Percentiles rank a stretch among this genome's conserved stretches.
Evolutionary conservation across 1,140 invertebrate genomes (phyloP).

Genomic region (Piezodorus guildinii): DNA sequence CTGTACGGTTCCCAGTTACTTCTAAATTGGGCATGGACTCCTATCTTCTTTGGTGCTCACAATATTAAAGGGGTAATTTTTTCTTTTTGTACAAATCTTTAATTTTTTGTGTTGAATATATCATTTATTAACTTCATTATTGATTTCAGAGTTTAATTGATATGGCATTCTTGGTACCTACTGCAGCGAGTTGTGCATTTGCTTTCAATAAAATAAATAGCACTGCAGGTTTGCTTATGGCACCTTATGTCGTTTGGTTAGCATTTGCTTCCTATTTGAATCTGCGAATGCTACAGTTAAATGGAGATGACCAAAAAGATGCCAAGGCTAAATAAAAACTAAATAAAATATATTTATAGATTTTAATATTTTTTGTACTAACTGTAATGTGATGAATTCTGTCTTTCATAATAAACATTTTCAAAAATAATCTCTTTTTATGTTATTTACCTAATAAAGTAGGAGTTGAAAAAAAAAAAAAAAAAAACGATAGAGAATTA

Average conservation of each 20-base stretch:
- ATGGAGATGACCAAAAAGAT: not conserved
- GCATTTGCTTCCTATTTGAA: slow-evolving; percentile 53
- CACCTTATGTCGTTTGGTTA: slow-evolving; percentile 73
- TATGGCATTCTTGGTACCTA: slow-evolving; percentile 47
- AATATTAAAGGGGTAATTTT: slow-evolving; percentile 56
- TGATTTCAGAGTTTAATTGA: slow-evolving; percentile 56
- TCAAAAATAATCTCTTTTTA: too few species aligned
- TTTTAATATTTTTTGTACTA: too few species aligned
- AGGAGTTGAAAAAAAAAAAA: too few species aligned
- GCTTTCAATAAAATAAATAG: slow-evolving; percentile 55
- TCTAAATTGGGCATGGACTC: slow-evolving; percentile 78
- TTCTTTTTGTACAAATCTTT: slow-evolving; percentile 12
- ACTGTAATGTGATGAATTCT: too few species aligned
- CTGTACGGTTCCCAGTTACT: slow-evolving; percentile 63
- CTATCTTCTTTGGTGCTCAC: slow-evolving; percentile 68
- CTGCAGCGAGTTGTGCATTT: slow-evolving; percentile 47
- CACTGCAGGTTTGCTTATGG: slow-evolving; percentile 53
- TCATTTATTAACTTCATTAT: not conserved
- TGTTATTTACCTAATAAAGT: too few species aligned
- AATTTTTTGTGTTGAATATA: not conserved
- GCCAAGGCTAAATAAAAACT: not conserved
- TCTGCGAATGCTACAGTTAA: not conserved
- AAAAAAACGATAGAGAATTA: too few species aligned
- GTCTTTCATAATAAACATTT: too few species aligned
- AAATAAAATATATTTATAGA: too few species aligned